Evolutionary conservation across 2,113 vertebrate species (phyloP), one percentile per base, ranked within the genome.

Genomic region (Brienomyrus longianalis): DNA sequence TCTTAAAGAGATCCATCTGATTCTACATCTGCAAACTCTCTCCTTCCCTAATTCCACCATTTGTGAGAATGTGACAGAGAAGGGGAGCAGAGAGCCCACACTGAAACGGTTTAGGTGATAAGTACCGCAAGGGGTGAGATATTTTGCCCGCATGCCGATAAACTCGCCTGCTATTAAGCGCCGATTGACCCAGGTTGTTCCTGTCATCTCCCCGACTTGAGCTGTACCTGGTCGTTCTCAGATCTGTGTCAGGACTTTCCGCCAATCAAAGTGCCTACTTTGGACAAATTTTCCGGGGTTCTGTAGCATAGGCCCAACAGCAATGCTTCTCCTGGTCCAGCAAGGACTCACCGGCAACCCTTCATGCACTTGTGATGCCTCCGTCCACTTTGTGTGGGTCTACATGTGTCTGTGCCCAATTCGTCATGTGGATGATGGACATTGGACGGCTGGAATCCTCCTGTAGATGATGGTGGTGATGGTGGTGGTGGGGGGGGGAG

Each of bases 81-180:
- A 9, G 48, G 83, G 45, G 47, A 48, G 23, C 5, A 31, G 45
- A n/a, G n/a, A 50, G 5, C 3, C 43, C n/a, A 51, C 48, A 51
- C 83, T 86, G 43, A 51, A 48, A 31, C 83, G 51, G 48, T 86
- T 86, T 86, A 31, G 45, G 83, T 51, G 48, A 86, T 86, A 86
- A 86, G n/a, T 50, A 86, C n/a, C 23, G 5, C 83, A 48, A 50
- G 48, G 83, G 45, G 48, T 86, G 83, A 86, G 19, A 86, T 48
- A 27, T 86, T 86, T 86, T 48, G 45, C 48, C 45, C 48, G 15
- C 83, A 86, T 86, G 83, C 83, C n/a, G n/a, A 50, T n/a, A 51
- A 51, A 51, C 83, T 51, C 4, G 83, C 48, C 45, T 31, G 45
- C 21, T 23, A 43, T 48, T 84, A n/a, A 47, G 83, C 47, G 21